phyloP scores from a whole-genome alignment of 1,140 invertebrate species.

The Cyrtorhinus lividipennis region DNA sequence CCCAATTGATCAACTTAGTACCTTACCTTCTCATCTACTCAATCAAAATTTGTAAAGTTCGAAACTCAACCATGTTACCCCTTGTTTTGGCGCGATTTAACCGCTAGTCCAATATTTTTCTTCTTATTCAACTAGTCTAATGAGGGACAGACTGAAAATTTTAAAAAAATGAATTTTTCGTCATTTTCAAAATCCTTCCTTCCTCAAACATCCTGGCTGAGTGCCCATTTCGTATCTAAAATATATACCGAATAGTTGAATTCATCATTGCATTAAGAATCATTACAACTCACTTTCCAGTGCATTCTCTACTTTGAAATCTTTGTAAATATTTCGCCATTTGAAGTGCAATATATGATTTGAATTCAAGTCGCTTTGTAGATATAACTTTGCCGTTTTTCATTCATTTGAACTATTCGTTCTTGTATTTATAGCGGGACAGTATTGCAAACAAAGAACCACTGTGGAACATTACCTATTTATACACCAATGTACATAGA shows the following conservation, averaged over 20 bases:
- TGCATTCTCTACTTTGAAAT: neutral
- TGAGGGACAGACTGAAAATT: neutral
- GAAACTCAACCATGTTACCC: neutral
- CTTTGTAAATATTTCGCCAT: neutral
- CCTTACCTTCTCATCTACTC: neutral
- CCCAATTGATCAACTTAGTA: neutral
- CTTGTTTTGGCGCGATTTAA: neutral
- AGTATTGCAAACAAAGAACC: no score
- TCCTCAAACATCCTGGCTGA: no score
- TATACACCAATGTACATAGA: neutral
- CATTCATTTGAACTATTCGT: no score
- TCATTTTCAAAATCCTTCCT: neutral
- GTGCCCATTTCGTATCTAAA: neutral
- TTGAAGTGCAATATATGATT: no score
- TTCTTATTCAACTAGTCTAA: neutral
- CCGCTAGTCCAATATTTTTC: neutral
- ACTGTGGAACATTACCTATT: neutral
- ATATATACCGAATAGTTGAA: neutral
- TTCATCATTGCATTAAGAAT: neutral
- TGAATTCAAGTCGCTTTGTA: no score
- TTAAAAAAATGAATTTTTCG: neutral
- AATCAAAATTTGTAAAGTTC: neutral
- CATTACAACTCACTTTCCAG: neutral
- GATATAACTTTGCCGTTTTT: no score
- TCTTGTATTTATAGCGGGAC: no score